Evolutionary conservation across 2,113 vertebrate species (phyloP).

Genomic region (Dipodomys stephensi): DNA sequence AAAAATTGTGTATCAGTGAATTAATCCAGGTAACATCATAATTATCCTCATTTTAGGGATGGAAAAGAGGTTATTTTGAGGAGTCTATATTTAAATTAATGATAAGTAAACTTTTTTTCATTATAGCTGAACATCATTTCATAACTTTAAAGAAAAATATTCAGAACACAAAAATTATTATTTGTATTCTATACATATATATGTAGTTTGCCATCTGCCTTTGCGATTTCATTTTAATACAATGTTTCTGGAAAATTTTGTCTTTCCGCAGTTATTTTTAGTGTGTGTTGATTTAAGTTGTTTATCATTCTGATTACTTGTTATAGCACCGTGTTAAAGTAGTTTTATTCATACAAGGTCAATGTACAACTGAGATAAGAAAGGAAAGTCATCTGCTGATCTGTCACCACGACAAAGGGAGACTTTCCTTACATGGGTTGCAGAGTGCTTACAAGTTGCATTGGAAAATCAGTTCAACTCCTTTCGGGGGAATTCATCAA

Average conservation of each 20-base stretch:
- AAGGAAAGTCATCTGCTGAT: background rate
- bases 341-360: slow-evolving; percentile 33
- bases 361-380: slow-evolving; percentile 23
- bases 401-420: slow-evolving; percentile 54
- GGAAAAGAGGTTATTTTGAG: background rate
- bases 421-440: slow-evolving; percentile 42
- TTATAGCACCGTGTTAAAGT: slow-evolving; percentile 39
- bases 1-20: background rate
- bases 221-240: slow-evolving; percentile 17
- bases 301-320: slow-evolving; percentile 50
- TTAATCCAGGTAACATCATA: background rate
- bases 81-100: background rate
- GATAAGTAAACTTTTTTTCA: background rate
- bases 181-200: background rate
- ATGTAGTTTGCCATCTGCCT: background rate
- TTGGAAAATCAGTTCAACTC: slow-evolving; percentile 56
- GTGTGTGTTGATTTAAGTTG: slow-evolving; percentile 39
- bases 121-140: slow-evolving; percentile 35
- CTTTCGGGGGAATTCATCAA: slow-evolving; percentile 40
- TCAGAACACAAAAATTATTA: slow-evolving; percentile 16
- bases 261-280: slow-evolving; percentile 34
- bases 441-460: slow-evolving; percentile 55
- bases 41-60: background rate
- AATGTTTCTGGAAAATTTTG: background rate
- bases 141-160: background rate